Evolutionary conservation across 2,888 invertebrate species (phyloP).

Genomic region (Pogonocherus hispidulus): DNA sequence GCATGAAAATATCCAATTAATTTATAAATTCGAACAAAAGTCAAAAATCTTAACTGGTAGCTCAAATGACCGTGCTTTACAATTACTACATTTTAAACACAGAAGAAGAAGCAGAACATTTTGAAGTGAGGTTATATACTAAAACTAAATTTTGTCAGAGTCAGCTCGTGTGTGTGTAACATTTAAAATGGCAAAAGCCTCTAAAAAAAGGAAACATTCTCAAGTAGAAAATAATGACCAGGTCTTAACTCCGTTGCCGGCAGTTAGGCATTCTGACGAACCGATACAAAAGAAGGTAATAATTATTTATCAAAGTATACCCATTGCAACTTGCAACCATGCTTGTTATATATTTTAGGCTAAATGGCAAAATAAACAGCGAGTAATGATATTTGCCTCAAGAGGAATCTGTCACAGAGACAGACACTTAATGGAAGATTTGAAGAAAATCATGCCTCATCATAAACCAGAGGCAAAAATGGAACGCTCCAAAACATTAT

Average conservation of each 20-base stretch:
- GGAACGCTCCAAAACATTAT: constrained; percentile 90
- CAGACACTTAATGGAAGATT: constrained; percentile 95
- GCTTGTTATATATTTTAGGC: constrained; percentile 71
- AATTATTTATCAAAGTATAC: not conserved
- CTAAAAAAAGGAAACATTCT: constrained; percentile 49
- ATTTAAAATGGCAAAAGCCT: constrained; percentile 44
- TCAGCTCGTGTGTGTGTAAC: too few relatives aligned
- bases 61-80: too few relatives aligned
- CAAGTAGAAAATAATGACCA: constrained; percentile 36
- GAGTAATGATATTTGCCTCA: constrained; percentile 94
- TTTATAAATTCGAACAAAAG: too few relatives aligned
- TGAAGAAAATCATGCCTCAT: constrained; percentile 93
- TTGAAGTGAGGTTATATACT: too few relatives aligned
- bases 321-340: too few relatives aligned
- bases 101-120: too few relatives aligned
- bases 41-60: too few relatives aligned
- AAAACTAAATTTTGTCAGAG: too few relatives aligned
- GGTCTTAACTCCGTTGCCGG: constrained; percentile 70
- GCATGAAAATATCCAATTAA: too few relatives aligned
- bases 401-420: constrained; percentile 93
- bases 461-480: constrained; percentile 94
- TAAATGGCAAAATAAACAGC: constrained; percentile 95
- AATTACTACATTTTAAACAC: too few relatives aligned
- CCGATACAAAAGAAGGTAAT: constrained; percentile 76
- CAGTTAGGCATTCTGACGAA: constrained; percentile 81